phyloP scores from a whole-genome alignment of 2,888 invertebrate species.

The Pyrgus malvae region DNA sequence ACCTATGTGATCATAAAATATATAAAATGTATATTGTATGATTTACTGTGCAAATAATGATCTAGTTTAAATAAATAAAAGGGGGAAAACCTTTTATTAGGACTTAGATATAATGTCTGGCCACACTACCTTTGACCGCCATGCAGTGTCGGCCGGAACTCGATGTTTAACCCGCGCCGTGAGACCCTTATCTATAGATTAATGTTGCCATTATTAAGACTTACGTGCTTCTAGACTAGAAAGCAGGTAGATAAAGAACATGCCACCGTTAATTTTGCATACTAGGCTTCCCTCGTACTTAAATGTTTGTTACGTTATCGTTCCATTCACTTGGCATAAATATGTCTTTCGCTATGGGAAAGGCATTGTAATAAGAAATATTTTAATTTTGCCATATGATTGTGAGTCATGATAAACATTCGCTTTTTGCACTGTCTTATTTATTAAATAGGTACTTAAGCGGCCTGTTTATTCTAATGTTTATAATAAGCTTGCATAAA shows the following conservation, averaged over 20 bases:
- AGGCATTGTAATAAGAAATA: not conserved
- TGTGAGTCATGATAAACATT: not conserved
- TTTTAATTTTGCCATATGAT: not conserved
- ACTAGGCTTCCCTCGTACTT: slow-evolving; percentile 10
- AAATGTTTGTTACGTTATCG: not conserved
- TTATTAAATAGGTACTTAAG: not conserved
- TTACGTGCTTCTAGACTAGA: slow-evolving; percentile 25
- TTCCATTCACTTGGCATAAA: slow-evolving; percentile 5
- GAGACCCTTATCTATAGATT: slow-evolving; percentile 28
- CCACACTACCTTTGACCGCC: not conserved
- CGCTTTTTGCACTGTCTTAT: not conserved
- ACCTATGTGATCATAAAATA: no score
- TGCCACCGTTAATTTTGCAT: slow-evolving; percentile 28
- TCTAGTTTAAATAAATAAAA: no score
- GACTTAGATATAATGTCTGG: no score
- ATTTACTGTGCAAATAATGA: no score
- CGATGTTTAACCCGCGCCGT: slow-evolving; percentile 23
- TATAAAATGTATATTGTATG: no score
- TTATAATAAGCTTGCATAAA: not conserved
- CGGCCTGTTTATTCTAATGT: not conserved
- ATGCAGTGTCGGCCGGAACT: slow-evolving; percentile 12
- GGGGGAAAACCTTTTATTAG: not conserved
- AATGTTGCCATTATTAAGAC: slow-evolving; percentile 29
- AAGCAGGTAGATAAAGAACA: slow-evolving; percentile 25
- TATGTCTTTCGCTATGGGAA: not conserved